phyloP scores from a whole-genome alignment of 2,113 vertebrate species.

The Mustela lutreola region DNA sequence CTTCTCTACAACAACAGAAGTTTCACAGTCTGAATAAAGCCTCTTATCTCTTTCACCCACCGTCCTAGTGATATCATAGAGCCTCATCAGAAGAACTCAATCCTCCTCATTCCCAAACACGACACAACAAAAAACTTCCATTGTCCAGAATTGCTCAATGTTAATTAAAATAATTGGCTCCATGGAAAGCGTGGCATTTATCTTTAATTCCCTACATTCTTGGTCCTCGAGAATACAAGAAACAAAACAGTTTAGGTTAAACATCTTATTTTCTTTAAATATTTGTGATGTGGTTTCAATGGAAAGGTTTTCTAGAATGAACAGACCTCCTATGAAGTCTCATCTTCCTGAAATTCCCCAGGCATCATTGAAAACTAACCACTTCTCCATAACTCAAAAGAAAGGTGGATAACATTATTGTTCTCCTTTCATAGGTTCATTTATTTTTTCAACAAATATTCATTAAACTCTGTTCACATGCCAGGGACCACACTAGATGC shows the following conservation, averaged over 20 bases:
- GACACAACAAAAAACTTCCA: not conserved
- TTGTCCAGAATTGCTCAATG: not conserved
- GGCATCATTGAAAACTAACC: not conserved
- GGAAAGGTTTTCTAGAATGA: constrained; percentile 38
- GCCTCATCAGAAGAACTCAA: not conserved
- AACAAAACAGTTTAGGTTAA: constrained; percentile 34
- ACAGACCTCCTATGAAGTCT: constrained; percentile 15
- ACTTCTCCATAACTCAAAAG: constrained; percentile 2
- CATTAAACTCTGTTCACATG: not conserved
- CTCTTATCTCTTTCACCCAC: not conserved
- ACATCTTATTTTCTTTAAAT: constrained; percentile 55
- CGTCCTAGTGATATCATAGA: not conserved
- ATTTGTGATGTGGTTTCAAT: constrained; percentile 35
- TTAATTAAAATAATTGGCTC: constrained; percentile 54
- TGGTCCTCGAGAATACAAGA: not conserved
- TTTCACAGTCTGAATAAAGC: not conserved
- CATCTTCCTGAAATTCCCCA: not conserved
- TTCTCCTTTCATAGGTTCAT: not conserved
- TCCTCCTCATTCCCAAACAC: not conserved
- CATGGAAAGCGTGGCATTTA: not conserved
- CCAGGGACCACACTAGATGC: not conserved
- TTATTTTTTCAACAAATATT: not conserved
- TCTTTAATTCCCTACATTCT: constrained; percentile 47
- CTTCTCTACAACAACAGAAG: not conserved
- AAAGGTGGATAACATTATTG: not conserved